Evolutionary conservation across 2,888 invertebrate genomes (phyloP).

Genomic region (Nyleta sp.): DNA sequence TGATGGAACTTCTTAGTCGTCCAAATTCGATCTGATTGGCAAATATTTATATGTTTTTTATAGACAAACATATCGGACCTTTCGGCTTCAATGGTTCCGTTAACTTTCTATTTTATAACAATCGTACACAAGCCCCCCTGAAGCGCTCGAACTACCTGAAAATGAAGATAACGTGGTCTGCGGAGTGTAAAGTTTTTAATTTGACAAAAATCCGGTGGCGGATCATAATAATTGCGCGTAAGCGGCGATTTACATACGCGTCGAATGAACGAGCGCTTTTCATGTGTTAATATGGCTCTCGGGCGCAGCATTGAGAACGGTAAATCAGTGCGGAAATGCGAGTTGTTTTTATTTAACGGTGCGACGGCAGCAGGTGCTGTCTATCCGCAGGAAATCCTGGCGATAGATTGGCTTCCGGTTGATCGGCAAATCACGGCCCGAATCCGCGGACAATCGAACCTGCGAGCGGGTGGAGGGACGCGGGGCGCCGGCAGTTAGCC

Average conservation of each 20-base stretch:
- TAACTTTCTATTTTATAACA: no score
- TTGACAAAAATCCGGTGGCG: slow-evolving; percentile 29
- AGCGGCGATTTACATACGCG: slow-evolving; percentile 33
- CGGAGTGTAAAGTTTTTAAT: slow-evolving; percentile 34
- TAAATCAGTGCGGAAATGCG: slow-evolving; percentile 61
- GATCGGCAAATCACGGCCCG: slow-evolving; percentile 60
- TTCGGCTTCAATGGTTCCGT: no score
- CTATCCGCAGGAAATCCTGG: slow-evolving; percentile 66
- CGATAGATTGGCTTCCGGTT: slow-evolving; percentile 66
- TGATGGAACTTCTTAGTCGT: no score
- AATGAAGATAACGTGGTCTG: slow-evolving; percentile 19
- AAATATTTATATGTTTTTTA: no score
- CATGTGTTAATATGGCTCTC: slow-evolving; percentile 56
- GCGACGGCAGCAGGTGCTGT: slow-evolving; percentile 58
- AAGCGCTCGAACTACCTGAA: no score
- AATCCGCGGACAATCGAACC: slow-evolving; percentile 55
- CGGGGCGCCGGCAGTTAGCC: slow-evolving; percentile 15
- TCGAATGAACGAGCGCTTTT: slow-evolving; percentile 34
- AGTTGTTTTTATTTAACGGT: slow-evolving; percentile 59
- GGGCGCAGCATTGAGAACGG: slow-evolving; percentile 43
- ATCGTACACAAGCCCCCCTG: no score
- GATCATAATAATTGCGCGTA: slow-evolving; percentile 47
- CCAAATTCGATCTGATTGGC: no score
- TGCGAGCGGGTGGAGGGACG: slow-evolving; percentile 26
- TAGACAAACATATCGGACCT: no score